These are phyloP conservation scores for Zootermopsis nevadensis DNA, from an alignment of 2,888 invertebrate genomes.

Conservation along the genomic window DNA sequence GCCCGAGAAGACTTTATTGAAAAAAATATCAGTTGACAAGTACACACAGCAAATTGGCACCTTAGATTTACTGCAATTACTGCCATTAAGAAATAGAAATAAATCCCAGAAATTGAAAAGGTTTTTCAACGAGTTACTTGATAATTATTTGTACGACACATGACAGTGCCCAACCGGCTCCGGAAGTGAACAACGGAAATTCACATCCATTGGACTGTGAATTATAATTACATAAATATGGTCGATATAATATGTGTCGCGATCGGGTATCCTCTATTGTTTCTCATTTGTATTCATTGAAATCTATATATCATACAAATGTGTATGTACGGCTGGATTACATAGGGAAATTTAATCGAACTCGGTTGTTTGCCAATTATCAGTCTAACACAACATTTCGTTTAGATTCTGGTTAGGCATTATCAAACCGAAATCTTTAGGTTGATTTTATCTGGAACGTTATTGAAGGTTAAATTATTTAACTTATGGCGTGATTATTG, in stretches of 20 bases:
- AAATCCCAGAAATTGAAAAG: background rate
- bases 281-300: conserved; percentile 33
- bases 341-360: conserved; percentile 21
- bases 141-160: conserved; percentile 12
- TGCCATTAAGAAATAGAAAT: background rate
- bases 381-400: conserved; percentile 21
- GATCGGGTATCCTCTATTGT: background rate
- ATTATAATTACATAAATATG: conserved; percentile 35
- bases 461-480: too few species aligned
- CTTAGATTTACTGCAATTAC: background rate
- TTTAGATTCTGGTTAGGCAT: conserved; percentile 19
- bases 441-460: background rate
- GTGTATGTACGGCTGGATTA: background rate
- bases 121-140: conserved; percentile 3
- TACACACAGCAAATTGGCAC: background rate
- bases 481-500: too few species aligned
- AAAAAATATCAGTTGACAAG: too few species aligned
- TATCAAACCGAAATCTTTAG: background rate
- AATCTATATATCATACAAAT: background rate
- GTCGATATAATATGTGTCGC: conserved; percentile 26
- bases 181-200: conserved; percentile 33
- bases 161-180: background rate
- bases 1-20: too few species aligned
- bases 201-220: conserved; percentile 19
- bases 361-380: conserved; percentile 33